A percentile compares a stretch with the other conserved stretches of the same genome.
phyloP scores from a whole-genome alignment of 2,888 invertebrate species.

The Athetis lepigone region DNA sequence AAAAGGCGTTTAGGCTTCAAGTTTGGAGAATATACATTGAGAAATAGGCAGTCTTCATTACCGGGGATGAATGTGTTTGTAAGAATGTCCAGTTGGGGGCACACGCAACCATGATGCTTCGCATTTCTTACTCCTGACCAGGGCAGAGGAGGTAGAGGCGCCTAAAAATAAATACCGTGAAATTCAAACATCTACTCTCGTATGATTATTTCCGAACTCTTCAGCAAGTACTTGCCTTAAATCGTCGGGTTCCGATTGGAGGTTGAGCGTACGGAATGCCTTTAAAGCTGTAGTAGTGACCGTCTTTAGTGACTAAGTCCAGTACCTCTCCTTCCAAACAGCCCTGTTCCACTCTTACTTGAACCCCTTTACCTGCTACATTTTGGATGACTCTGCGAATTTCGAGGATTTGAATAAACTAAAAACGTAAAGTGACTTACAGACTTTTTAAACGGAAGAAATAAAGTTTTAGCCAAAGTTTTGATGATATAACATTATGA shows the following conservation, averaged over 20 bases:
- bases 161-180: constrained; percentile 22
- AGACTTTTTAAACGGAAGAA: too few relatives aligned
- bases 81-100: constrained; percentile 30
- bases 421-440: too few relatives aligned
- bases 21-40: constrained; percentile 31
- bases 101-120: constrained; percentile 28
- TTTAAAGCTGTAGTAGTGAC: constrained; percentile 27
- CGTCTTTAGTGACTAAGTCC: constrained; percentile 23
- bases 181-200: not conserved
- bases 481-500: too few relatives aligned
- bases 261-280: constrained; percentile 43
- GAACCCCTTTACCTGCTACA: not conserved
- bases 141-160: constrained; percentile 4
- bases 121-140: constrained; percentile 37
- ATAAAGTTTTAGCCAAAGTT: too few relatives aligned
- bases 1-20: not conserved
- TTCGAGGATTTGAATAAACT: too few relatives aligned
- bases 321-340: constrained; percentile 19
- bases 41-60: constrained; percentile 36
- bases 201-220: not conserved
- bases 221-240: constrained; percentile 14
- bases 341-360: constrained; percentile 24
- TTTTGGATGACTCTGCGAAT: constrained; percentile 17
- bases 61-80: constrained; percentile 3
- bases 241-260: constrained; percentile 20